phyloP scores from a whole-genome alignment of 2,888 invertebrate species.

The Sphaeridia pumilis region DNA sequence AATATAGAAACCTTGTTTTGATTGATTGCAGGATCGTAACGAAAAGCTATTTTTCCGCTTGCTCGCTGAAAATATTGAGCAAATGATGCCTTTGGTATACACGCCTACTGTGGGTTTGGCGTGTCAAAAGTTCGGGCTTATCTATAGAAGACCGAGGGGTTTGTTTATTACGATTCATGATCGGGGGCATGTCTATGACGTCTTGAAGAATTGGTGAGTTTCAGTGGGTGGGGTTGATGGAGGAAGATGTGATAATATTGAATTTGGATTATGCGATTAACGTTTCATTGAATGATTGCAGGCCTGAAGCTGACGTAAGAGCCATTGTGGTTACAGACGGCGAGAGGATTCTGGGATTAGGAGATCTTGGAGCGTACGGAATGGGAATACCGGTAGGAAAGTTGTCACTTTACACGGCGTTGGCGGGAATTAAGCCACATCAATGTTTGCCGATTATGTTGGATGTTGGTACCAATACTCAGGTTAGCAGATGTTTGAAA shows the following conservation, averaged over 20 bases:
- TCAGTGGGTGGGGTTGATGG: slow-evolving; percentile 55
- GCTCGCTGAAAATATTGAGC: slow-evolving; percentile 70
- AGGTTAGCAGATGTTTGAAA: slow-evolving; percentile 42
- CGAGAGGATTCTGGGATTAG: slow-evolving; percentile 94
- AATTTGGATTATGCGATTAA: background rate
- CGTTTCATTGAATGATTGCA: slow-evolving; percentile 42
- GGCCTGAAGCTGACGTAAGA: slow-evolving; percentile 75
- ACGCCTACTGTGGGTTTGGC: slow-evolving; percentile 96
- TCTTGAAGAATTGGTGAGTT: slow-evolving; percentile 80
- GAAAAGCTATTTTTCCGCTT: slow-evolving; percentile 91
- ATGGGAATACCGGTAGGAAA: slow-evolving; percentile 99
- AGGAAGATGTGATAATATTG: slow-evolving; percentile 43
- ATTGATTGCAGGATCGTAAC: slow-evolving; percentile 65
- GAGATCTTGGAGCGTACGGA: slow-evolving; percentile 92
- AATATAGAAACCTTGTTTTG: background rate
- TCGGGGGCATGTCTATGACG: slow-evolving; percentile 85
- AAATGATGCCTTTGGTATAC: slow-evolving; percentile 85
- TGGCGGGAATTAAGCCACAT: slow-evolving; percentile 91
- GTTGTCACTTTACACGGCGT: slow-evolving; percentile 87
- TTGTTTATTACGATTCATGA: slow-evolving; percentile 94
- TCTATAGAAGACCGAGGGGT: slow-evolving; percentile 77
- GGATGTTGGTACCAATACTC: slow-evolving; percentile 86
- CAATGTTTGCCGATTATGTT: slow-evolving; percentile 89
- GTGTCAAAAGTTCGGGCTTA: slow-evolving; percentile 74
- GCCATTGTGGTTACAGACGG: slow-evolving; percentile 96